Conservation (phyloP, 1,140 invertebrate species). For the Drosophila parvula region DNA sequence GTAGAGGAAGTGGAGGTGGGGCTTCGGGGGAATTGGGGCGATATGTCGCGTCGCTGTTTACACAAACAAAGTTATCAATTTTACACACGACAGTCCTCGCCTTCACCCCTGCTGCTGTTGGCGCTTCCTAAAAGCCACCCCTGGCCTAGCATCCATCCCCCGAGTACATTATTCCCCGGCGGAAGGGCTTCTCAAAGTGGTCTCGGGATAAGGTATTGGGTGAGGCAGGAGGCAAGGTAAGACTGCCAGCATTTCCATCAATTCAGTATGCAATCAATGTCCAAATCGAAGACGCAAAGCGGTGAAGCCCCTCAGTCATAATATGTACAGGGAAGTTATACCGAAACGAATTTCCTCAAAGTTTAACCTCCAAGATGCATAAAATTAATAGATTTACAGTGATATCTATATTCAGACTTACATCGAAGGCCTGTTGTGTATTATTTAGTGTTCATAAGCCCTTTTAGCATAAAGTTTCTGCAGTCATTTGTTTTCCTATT, state of each 20-base stretch:
- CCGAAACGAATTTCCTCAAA: no score
- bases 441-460: not conserved
- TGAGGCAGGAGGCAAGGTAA: conserved; percentile 8
- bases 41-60: conserved; percentile 79
- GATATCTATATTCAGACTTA: not conserved
- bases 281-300: conserved; percentile 71
- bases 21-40: conserved; percentile 12
- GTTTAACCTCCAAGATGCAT: not conserved
- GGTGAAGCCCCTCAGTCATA: conserved; percentile 56
- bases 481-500: not conserved
- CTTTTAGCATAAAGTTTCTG: not conserved
- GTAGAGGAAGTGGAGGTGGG: conserved; percentile 7
- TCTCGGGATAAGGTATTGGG: conserved; percentile 17
- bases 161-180: conserved; percentile 25
- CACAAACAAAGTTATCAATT: conserved; percentile 83
- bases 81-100: conserved; percentile 66
- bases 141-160: not conserved
- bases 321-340: conserved; percentile 25
- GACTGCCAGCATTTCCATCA: conserved; percentile 63
- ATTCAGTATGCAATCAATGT: conserved; percentile 81
- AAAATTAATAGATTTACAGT: not conserved
- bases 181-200: conserved; percentile 49
- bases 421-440: not conserved
- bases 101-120: conserved; percentile 7
- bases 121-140: conserved; percentile 21